Evolutionary conservation across 2,113 vertebrate species (phyloP).

Genomic region (Tetrax tetrax): DNA sequence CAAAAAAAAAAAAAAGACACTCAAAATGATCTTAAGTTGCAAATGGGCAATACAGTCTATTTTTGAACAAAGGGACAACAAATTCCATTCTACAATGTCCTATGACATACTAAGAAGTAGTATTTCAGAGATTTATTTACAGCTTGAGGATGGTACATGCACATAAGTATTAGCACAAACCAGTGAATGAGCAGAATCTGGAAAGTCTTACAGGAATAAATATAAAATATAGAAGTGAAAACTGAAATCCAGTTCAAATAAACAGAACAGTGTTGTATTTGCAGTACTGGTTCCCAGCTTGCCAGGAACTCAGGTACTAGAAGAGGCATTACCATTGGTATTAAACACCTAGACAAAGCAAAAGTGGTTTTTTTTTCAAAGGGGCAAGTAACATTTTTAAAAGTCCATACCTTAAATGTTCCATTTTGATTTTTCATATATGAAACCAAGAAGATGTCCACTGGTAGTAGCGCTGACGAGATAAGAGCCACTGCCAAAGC

Average conservation of each 20-base stretch:
- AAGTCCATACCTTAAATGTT: slow-evolving; percentile 90
- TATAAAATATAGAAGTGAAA: not conserved
- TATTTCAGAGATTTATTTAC: not conserved
- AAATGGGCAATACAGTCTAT: not conserved
- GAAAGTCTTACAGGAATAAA: not conserved
- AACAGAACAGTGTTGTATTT: not conserved
- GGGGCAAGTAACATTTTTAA: rapidly evolving
- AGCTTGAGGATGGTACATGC: not conserved
- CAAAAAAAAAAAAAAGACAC: not conserved
- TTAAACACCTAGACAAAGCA: not conserved
- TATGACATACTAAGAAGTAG: rapidly evolving
- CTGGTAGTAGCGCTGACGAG: slow-evolving; percentile 92
- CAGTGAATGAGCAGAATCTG: too few species aligned
- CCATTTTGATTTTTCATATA: slow-evolving; percentile 96
- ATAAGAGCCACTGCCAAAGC: slow-evolving; percentile 93
- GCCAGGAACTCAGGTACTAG: not conserved
- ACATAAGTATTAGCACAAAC: too few species aligned
- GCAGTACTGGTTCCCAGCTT: not conserved
- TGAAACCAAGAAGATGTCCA: slow-evolving; percentile 98
- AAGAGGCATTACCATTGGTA: not conserved
- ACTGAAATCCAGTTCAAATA: not conserved
- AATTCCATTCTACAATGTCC: not conserved
- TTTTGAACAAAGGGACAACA: not conserved
- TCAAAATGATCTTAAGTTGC: not conserved
- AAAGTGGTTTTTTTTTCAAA: not conserved